Evolutionary conservation across 2,797 vertebrate species (phyloP), one percentile per base, ranked within the genome.

Genomic region (Gallinago stenura): DNA sequence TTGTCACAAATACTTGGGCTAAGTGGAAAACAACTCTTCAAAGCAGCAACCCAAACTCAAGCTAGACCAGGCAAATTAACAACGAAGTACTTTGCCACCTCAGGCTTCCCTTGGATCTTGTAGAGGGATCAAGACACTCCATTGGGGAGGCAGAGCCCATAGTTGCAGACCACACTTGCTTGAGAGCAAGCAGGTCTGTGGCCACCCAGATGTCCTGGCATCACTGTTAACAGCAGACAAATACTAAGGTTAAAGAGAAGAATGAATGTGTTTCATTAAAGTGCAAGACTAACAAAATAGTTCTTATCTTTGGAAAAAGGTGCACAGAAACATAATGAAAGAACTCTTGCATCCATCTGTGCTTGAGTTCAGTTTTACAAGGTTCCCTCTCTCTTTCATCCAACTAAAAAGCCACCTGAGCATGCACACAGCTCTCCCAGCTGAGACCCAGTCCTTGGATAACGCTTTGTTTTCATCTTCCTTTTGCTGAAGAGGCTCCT

Each of bases 101-200:
- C 4, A 10, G 72, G 30, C 31, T 71, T 64, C 66, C 41, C 45
- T 46, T 71, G n/a, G 41, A 68, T 65, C 51, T 64, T 64, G n/a
- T 9, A 72, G 26, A 50, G 25, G 11, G 12, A 13, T 10, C 0
- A 0, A 79, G 20, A 56, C 5, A 10, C 20, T 56, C 24, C 39
- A 15, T n/a, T 15, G 4, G 8, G 39, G 46, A 79, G 35, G 28
- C 69, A 73, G 21, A 19, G 19, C 22, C 19, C 46, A 46, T 7
- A 58, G 43, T 33, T 78, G 62, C 6, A 81, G 26, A 80, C n/a
- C 65, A 58, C 26, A 16, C 24, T 58, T 78, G 28, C 50, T 35
- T 62, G 48, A 45, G 17, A 87, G 35, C 39, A 87, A 83, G 73
- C 7, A 86, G 28, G 15, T 57, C 65, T 68, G 43, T 68, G 33